Base-by-base conservation (phyloP, 2,797 vertebrate species). In the Dendrocincla fuliginosa region DNA sequence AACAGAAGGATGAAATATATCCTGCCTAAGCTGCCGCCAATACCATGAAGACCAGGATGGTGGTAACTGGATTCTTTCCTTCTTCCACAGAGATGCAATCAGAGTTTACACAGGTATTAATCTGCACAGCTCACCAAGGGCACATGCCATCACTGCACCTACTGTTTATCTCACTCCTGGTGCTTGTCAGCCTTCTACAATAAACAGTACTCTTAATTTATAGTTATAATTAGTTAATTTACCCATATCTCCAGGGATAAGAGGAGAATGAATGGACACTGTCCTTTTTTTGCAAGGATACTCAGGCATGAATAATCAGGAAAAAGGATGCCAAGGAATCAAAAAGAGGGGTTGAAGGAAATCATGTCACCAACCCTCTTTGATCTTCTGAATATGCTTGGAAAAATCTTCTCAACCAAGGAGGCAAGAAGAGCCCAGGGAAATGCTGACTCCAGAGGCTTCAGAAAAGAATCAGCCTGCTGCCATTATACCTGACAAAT, bases 401-500 rank as follows among this genome's bases (percentile, higher is more conserved):
- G 73, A 56, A 89, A 87, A 85, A 89, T 42, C 37, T 75, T 68
- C 47, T 75, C 20, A 46, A 24, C 25, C 55, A 59, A 61, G 41
- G 47, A 70, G 39, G 25, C 30, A 75, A 52, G 53, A 81, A 80
- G 41, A 73, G 37, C 42, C 74, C 60, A 88, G 24, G 71, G 49
- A 90, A 93, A 89, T 17, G 25, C 33, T 89, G 64, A 70, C 37
- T 88, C 35, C 41, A 42, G 49, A 73, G 37, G 55, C 50, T 91
- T 95, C 73, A 63, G 60, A 56, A n/a, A 84, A 84, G 16, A 60
- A 83, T 57, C 24, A 78, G 24, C 12, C 60, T 64, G 35, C 46
- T 85, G 56, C 16, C 22, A 39, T 64, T 57, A 39, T 2, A 86
- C 22, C 32, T 11, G 20, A 49, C 20, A 78, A 50, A 74, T 49